Base-by-base conservation (phyloP, 2,888 invertebrate genomes). In the Minunthozetes semirufus region DNA sequence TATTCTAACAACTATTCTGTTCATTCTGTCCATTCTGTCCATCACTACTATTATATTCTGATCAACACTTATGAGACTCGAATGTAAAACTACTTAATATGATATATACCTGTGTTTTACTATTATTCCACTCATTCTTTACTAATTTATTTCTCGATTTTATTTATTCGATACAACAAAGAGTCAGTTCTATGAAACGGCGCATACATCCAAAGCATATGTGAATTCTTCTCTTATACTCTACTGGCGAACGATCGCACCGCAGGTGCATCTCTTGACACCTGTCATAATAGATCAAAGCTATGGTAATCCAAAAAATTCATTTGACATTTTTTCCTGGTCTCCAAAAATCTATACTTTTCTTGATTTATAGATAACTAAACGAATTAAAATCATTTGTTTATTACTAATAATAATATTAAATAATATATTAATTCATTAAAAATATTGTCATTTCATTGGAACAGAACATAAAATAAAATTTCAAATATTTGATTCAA, bases 211-310 rank as follows among this genome's bases (percentile, higher is more conserved):
- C 11, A 11, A 42, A 42, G 59, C 63, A 63, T 33, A 63, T 63
- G 17, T 63, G 63, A 63, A 29, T 66, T 22, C 13, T 33, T 38
- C 53, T 33, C 53, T 33, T 74, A 38, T 74, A 50, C 50, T 29
- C 56, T 13, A 15, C 8, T 19, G 13, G 9, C 59, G 17, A 17
- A 19, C 25, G 59, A 33, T 42, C 38, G 72, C 29, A 71, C 50
- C n/a, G 75, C 75, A 46, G 75, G 68, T 68, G 68, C 68, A 38
- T 68, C 42, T 42, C 68, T 68, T 68, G 68, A 68, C 68, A 68
- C 68, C 68, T 68, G 68, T 68, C 68, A 68, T 68, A 15, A 68
- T 68, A 68, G 68, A 68, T 68, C 68, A 68, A n/a, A 68, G 68
- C 68, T 19, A 42, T 22, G 68, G 68, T 68, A 68, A 68, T 68